phyloP scores from a whole-genome alignment of 2,797 vertebrate species.

The Enteromius paludinosus region DNA sequence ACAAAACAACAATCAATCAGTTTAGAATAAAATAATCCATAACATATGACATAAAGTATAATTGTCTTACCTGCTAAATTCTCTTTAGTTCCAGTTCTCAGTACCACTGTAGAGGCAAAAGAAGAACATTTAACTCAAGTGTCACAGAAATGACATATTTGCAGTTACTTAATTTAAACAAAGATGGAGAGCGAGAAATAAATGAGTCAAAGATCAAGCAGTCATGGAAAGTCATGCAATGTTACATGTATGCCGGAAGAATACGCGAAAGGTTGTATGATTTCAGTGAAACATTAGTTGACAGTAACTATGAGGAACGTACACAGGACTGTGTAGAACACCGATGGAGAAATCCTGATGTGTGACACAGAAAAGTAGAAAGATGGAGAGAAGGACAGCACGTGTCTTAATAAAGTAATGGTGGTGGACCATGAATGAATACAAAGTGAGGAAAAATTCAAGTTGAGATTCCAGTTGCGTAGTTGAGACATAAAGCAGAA shows the following conservation, averaged over 20 bases:
- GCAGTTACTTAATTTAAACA: neutral
- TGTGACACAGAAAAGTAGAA: slow-evolving; percentile 26
- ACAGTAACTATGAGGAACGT: neutral
- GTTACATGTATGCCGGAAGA: neutral
- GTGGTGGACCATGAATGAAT: neutral
- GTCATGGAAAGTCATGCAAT: neutral
- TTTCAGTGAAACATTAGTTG: neutral
- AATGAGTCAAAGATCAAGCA: neutral
- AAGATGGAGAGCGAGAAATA: neutral
- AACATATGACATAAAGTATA: neutral
- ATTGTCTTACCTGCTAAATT: slow-evolving; percentile 63
- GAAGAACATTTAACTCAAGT: neutral
- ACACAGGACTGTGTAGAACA: slow-evolving; percentile 3
- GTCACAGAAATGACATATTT: slow-evolving; percentile 4
- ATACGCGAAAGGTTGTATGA: neutral
- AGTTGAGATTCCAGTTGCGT: neutral
- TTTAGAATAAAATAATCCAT: neutral
- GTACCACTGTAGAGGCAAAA: slow-evolving; percentile 70
- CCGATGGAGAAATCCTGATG: neutral
- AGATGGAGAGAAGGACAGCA: neutral
- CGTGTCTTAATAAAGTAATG: neutral
- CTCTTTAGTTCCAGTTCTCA: slow-evolving; percentile 78
- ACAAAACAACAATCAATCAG: neutral
- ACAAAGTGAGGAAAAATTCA: neutral
- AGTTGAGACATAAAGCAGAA: neutral